A percentile compares a stretch with the other conserved stretches of the same genome.
Evolutionary conservation across 2,888 invertebrate genomes (phyloP).

Genomic region (Polydrusus pterygomalis): DNA sequence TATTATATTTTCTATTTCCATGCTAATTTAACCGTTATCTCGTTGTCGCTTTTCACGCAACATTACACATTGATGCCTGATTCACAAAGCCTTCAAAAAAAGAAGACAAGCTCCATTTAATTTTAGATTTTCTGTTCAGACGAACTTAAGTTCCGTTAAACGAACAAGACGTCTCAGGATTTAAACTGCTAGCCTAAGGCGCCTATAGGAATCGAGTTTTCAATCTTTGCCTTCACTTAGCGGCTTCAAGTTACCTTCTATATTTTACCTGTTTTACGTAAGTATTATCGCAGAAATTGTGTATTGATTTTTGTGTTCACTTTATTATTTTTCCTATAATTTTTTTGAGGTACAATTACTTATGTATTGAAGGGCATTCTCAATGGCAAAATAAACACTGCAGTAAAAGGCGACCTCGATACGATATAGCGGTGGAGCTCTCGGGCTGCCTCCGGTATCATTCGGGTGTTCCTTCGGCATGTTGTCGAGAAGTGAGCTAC

Average conservation of each 20-base stretch:
- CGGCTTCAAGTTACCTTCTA: neutral
- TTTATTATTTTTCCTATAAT: too few relatives aligned
- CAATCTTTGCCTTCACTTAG: neutral
- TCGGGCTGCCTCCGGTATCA: too few relatives aligned
- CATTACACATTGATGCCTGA: neutral
- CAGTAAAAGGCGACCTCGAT: too few relatives aligned
- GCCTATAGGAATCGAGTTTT: slow-evolving; percentile 10
- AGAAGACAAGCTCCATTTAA: neutral
- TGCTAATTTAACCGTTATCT: neutral
- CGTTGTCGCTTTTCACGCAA: neutral
- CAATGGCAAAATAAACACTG: too few relatives aligned
- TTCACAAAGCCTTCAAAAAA: neutral
- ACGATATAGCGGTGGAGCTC: too few relatives aligned
- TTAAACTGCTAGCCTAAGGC: slow-evolving; percentile 3
- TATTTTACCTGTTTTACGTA: neutral
- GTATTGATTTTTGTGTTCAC: too few relatives aligned
- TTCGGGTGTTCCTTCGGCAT: too few relatives aligned
- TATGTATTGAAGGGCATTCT: too few relatives aligned
- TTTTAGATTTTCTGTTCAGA: neutral
- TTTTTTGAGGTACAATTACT: too few relatives aligned
- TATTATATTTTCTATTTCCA: neutral
- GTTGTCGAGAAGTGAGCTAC: too few relatives aligned
- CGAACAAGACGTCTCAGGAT: slow-evolving; percentile 2
- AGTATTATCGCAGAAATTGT: neutral
- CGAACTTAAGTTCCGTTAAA: neutral